phyloP scores from a whole-genome alignment of 1,140 invertebrate species.

The Proctacanthus coquilletti region DNA sequence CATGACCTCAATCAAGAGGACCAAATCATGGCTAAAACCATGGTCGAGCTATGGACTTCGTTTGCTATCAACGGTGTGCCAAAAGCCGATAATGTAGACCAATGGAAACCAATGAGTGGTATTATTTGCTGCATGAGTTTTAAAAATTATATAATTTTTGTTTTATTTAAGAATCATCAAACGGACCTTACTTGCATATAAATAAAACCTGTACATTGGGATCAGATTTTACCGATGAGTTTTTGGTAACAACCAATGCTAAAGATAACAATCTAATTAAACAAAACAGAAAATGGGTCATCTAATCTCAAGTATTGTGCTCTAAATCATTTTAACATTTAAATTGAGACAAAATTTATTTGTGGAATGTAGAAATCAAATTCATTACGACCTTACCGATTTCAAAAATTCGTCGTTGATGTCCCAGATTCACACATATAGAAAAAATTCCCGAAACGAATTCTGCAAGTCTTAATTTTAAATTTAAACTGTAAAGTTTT shows the following conservation, averaged over 20 bases:
- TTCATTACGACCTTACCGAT: too few species aligned
- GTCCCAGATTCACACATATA: too few species aligned
- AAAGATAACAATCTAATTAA: conserved; percentile 16
- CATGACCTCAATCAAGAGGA: conserved; percentile 20
- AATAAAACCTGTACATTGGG: conserved; percentile 8
- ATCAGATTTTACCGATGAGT: conserved; percentile 15
- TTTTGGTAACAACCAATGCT: conserved; percentile 20
- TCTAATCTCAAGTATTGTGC: conserved; percentile 10
- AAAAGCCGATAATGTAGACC: conserved; percentile 1
- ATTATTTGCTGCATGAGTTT: too few species aligned
- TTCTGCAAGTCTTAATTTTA: too few species aligned
- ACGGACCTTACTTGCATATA: conserved; percentile 23
- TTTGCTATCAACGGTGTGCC: conserved; percentile 24
- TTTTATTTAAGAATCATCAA: conserved; percentile 6
- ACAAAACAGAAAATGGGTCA: too few species aligned
- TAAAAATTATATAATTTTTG: background rate
- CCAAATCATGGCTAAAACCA: conserved; percentile 19
- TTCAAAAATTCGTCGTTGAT: too few species aligned
- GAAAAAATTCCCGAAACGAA: too few species aligned
- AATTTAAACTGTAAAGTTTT: too few species aligned
- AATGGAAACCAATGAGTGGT: conserved; percentile 7
- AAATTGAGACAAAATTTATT: background rate
- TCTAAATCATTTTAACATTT: conserved; percentile 7
- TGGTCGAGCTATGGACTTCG: conserved; percentile 29
- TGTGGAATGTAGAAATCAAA: too few species aligned